phyloP scores from a whole-genome alignment of 1,140 invertebrate species.

The Sitodiplosis mosellana region DNA sequence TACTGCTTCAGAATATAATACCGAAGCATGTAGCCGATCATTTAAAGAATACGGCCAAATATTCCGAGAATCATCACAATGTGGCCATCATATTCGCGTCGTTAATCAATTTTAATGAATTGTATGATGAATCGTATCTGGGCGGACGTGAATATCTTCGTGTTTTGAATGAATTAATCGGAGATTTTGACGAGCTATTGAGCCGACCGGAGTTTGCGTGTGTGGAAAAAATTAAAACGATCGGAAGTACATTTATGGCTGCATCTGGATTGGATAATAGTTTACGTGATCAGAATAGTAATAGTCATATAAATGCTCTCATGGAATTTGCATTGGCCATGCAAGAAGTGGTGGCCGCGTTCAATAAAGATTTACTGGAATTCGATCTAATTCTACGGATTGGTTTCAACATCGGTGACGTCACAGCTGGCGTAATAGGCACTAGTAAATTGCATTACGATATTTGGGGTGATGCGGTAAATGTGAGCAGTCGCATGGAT shows the following conservation, averaged over 20 bases:
- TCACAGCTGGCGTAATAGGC: conserved; percentile 90
- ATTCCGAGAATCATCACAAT: conserved; percentile 86
- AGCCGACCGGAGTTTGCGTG: conserved; percentile 63
- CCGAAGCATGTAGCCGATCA: conserved; percentile 86
- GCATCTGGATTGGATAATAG: conserved; percentile 80
- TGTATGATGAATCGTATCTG: conserved; percentile 89
- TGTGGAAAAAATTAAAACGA: conserved; percentile 96
- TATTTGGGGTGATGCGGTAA: conserved; percentile 97
- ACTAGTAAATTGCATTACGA: conserved; percentile 93
- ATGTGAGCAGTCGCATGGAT: conserved; percentile 92
- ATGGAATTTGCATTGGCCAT: conserved; percentile 79
- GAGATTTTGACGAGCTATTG: conserved; percentile 86
- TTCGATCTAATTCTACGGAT: conserved; percentile 83
- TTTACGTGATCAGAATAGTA: conserved; percentile 35
- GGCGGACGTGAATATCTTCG: conserved; percentile 82
- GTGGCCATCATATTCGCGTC: conserved; percentile 89
- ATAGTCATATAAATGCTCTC: conserved; percentile 67
- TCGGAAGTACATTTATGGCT: conserved; percentile 94
- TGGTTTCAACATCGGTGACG: conserved; percentile 71
- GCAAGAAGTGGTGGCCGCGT: conserved; percentile 68
- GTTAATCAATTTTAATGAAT: conserved; percentile 89
- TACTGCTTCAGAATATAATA: conserved; percentile 91
- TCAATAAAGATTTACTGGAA: conserved; percentile 72
- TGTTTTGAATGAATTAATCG: conserved; percentile 86
- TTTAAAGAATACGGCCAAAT: conserved; percentile 81